Evolutionary conservation across 2,113 vertebrate species (phyloP), one percentile per base, ranked within the genome.

Genomic region (Campylorhamphus procurvoides): DNA sequence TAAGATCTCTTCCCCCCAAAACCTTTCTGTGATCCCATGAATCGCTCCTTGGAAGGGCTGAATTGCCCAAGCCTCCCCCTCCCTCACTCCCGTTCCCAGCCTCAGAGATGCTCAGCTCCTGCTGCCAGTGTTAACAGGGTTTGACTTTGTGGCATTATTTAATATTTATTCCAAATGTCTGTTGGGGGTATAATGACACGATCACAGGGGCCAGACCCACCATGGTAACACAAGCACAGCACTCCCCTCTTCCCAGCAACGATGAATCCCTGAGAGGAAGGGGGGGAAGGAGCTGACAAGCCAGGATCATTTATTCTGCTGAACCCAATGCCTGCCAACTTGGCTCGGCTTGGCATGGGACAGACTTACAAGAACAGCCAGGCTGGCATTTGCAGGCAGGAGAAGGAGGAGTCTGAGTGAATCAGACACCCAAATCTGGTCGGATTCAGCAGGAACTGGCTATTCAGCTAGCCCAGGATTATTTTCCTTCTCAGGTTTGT

Each of bases 321-420:
- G 84, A 91, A 75, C 72, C 75, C 50, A 8, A 91, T 18, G 80
- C 94, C 91, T 94, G 97, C 97, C 97, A 97, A 92, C 74, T 63
- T 49, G 22, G 95, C 96, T 96, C 90, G 10, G 91, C 12, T 86
- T 76, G 47, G 93, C 53, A 56, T 52, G 96, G 97, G 97, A 96
- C 18, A 66, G 94, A 95, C 56, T 94, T 39, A 72, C 66, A 89
- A 79, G 84, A 94, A 9, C 62, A 67, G 49, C 73, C 52, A 39
- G 64, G 76, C 73, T 82, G 68, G 72, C 69, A 35, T 92, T 42
- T 81, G 80, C 39, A 40, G 69, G 7, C 67, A 60, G 71, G 53
- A 89, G 74, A 44, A 91, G 78, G 82, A 90, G 83, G 74, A 44
- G 60, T 37, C 24, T 18, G 10, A 20, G 68, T 11, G 79, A 92